A percentile compares a stretch with the other conserved stretches of the same genome.
Conservation (phyloP, 1,140 invertebrate species). For the Drosophila kohkoa region DNA sequence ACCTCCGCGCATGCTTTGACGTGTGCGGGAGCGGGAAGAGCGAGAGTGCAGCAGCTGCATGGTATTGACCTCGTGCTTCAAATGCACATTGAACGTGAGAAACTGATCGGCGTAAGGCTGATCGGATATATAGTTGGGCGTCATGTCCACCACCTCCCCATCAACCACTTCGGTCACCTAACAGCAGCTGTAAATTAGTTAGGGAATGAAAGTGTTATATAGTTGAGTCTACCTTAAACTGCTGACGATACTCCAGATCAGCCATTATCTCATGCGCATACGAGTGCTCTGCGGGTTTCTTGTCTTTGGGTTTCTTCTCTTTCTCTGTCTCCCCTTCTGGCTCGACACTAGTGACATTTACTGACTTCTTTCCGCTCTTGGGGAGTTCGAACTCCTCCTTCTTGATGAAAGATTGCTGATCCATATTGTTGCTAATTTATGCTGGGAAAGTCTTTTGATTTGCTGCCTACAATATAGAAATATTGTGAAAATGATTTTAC, state of each 20-base stretch:
- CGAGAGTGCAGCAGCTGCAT: slow-evolving; percentile 10
- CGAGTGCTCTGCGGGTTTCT: slow-evolving; percentile 19
- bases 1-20: slow-evolving; percentile 56
- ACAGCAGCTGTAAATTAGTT: not conserved
- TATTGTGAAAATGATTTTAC: not conserved
- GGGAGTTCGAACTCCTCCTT: not conserved
- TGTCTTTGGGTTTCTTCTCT: slow-evolving; percentile 16
- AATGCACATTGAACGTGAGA: slow-evolving; percentile 36
- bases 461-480: not conserved
- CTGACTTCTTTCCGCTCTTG: slow-evolving; percentile 50
- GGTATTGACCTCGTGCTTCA: slow-evolving; percentile 42
- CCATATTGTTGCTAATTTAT: not conserved
- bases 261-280: slow-evolving; percentile 46
- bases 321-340: not conserved
- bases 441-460: too few species aligned
- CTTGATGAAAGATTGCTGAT: not conserved
- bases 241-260: slow-evolving; percentile 40
- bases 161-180: slow-evolving; percentile 47
- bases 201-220: not conserved
- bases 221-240: slow-evolving; percentile 47
- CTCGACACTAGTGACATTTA: slow-evolving; percentile 22
- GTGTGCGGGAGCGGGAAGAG: slow-evolving; percentile 32
- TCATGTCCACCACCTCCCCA: slow-evolving; percentile 54
- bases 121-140: slow-evolving; percentile 49
- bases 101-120: slow-evolving; percentile 32